phyloP scores from a whole-genome alignment of 2,113 vertebrate species.

The Emydocephalus ijimae region DNA sequence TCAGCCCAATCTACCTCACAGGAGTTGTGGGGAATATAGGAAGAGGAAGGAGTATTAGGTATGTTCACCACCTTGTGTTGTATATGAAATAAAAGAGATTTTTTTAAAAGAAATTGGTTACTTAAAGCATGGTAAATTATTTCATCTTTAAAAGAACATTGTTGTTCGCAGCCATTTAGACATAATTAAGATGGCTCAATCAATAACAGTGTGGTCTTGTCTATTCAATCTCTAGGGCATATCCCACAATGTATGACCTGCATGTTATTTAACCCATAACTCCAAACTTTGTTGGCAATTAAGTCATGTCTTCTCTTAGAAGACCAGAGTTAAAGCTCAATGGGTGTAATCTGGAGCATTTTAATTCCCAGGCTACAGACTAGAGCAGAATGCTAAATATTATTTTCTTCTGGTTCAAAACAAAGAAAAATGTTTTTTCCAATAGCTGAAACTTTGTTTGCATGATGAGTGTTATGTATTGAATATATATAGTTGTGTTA shows the following conservation, averaged over 20 bases:
- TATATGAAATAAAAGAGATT: not conserved
- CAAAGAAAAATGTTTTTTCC: not conserved
- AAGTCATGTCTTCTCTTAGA: not conserved
- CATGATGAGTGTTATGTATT: not conserved
- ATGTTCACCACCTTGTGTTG: not conserved
- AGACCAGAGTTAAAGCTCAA: not conserved
- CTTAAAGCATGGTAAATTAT: not conserved
- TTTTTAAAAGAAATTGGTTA: not conserved
- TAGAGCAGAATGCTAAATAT: not conserved
- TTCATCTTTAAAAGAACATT: not conserved
- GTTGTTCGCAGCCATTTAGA: not conserved
- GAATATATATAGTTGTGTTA: no score
- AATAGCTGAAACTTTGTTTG: not conserved
- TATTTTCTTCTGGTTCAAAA: not conserved
- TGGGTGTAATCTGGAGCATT: not conserved
- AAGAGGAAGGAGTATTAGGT: not conserved
- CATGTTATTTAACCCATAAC: not conserved
- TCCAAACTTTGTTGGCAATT: not conserved
- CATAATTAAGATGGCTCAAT: not conserved
- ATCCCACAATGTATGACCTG: not conserved
- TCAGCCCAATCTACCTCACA: not conserved
- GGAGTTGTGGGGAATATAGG: not conserved
- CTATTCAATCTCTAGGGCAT: not conserved
- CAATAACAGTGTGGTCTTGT: no score
- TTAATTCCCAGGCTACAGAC: not conserved